Conservation (phyloP, 2,797 vertebrate species). For the Brotula barbata region DNA sequence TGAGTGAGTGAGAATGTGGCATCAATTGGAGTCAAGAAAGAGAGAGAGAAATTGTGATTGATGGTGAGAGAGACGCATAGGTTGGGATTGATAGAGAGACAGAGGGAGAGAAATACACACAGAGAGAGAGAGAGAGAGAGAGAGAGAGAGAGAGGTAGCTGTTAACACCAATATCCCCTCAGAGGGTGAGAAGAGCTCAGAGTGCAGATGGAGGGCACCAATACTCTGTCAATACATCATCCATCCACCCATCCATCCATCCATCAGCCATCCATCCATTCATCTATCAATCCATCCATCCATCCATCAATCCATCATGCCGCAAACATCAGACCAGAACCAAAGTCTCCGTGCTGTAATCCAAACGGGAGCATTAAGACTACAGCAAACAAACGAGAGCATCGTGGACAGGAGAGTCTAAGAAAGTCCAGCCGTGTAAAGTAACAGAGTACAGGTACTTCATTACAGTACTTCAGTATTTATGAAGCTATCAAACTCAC, state of each 20-base stretch:
- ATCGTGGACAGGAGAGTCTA: conserved; percentile 16
- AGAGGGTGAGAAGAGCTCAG: conserved; percentile 51
- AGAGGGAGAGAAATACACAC: background rate
- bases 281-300: conserved; percentile 57
- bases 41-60: conserved; percentile 17
- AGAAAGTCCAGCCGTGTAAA: too few relatives aligned
- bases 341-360: conserved; percentile 26
- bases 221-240: too few relatives aligned
- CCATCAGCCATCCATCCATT: too few relatives aligned
- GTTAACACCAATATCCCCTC: conserved; percentile 60
- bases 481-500: too few relatives aligned
- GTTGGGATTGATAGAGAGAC: background rate
- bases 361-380: conserved; percentile 12
- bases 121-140: conserved; percentile 26
- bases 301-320: conserved; percentile 64
- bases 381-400: conserved; percentile 42
- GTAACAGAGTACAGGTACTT: too few relatives aligned
- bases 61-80: conserved; percentile 6
- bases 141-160: conserved; percentile 33
- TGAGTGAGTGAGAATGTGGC: conserved; percentile 31
- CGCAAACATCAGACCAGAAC: conserved; percentile 49
- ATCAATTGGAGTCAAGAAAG: conserved; percentile 1
- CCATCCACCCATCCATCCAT: too few relatives aligned
- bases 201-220: conserved; percentile 41
- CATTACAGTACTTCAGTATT: too few relatives aligned